Base-by-base conservation (phyloP, 2,797 vertebrate species). In the Acanthornis magna region DNA sequence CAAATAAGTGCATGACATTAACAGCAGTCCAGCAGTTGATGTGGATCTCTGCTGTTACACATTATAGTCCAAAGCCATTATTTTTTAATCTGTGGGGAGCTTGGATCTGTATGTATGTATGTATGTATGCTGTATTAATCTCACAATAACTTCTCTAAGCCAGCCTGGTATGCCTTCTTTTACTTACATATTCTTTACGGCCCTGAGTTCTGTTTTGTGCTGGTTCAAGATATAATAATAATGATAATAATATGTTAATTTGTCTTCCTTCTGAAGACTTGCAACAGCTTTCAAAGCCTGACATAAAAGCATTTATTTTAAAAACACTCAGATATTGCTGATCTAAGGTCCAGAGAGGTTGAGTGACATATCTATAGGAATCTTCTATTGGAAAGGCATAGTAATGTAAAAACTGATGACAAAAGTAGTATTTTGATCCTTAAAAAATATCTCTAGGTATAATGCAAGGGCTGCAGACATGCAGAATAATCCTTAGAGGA, bases 41-140 rank as follows among this genome's bases (percentile, higher is more conserved):
- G 30, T 5, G 67, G 53, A 19, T 88, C 51, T 89, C 82, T 93
- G 77, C 63, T 93, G 63, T 93, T 88, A 51, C 53, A 57, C 19
- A 32, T 62, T 55, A 29, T 27, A 92, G 77, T 63, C 71, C 57
- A 57, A 43, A 92, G 85, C 38, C 22, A 93, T 88, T 96, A 30
- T 68, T 96, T 94, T 97, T 96, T 68, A 93, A 70, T 95, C 86
- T 47, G 73, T 62, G 60, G 73, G 91, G 58, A 92, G 50, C 68
- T 68, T 85, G 40, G 14, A 91, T 71, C 79, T 95, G 21, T 79
- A 68, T 40, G 13, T 10, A 22, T 40, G 5, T 14, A 23, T 25
- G 7, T 14, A 26, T 25, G 8, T 42, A 42, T 42, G 29, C 8
- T 42, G 5, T 60, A 55, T 57, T 76, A 57, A 43, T 43, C 54